These are phyloP conservation scores for Stichodactyla helianthus DNA, from an alignment of 64 coral and sea anemone genomes.

Conservation along the genomic window DNA sequence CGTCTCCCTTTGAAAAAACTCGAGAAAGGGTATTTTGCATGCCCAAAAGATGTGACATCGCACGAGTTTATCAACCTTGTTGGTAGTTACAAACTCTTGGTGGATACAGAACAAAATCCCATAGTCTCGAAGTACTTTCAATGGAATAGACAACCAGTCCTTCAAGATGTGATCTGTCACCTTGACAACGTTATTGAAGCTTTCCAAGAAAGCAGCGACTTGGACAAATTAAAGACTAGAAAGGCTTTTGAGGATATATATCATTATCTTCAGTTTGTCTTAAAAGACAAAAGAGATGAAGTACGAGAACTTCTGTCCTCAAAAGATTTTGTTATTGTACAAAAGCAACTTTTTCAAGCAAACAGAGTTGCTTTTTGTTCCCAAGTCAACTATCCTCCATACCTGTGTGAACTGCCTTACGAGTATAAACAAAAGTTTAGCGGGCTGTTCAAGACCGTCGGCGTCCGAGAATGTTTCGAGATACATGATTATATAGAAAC, in stretches of 20 bases:
- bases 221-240: not conserved
- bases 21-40: not conserved
- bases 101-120: not conserved
- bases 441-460: constrained; percentile 38
- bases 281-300: constrained; percentile 1
- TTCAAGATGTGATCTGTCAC: constrained; percentile 45
- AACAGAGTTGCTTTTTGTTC: constrained; percentile 39
- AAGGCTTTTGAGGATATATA: constrained; percentile 43
- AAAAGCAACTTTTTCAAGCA: constrained; percentile 21
- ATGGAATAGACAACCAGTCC: constrained; percentile 36
- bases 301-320: not conserved
- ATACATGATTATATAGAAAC: constrained; percentile 18
- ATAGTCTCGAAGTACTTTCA: constrained; percentile 33
- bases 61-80: constrained; percentile 39
- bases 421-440: not conserved
- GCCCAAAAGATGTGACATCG: constrained; percentile 32
- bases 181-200: constrained; percentile 37
- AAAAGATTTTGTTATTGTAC: constrained; percentile 41
- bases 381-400: constrained; percentile 17
- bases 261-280: constrained; percentile 26
- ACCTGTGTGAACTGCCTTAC: constrained; percentile 29
- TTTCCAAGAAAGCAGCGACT: constrained; percentile 3
- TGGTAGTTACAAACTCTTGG: constrained; percentile 40
- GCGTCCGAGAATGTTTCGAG: constrained; percentile 51
- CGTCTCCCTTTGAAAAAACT: not conserved